Base-by-base conservation (phyloP, 1,140 invertebrate genomes). In the Papilio dardanus region DNA sequence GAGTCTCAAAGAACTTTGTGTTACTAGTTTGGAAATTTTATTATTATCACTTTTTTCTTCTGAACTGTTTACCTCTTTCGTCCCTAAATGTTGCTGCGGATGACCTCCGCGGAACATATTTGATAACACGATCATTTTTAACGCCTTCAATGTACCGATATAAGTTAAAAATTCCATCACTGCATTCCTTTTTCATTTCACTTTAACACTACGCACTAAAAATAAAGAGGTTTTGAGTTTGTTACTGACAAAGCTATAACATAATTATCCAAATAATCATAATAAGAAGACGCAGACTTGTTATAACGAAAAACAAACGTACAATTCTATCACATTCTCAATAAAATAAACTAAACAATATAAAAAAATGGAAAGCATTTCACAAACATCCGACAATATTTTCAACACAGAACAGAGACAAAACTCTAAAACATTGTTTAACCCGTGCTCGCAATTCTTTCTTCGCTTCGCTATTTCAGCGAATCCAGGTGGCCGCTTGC, bases 71-170 rank as follows among this genome's bases (percentile, higher is more conserved):
- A 82, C 69, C 14, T 84, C 81, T 69, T 77, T 81, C 74, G 81
- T 80, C 46, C 81, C 77, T 75, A 90, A 76, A 76, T 88, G 85
- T 74, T 89, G 87, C 69, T 86, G 86, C 66, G 82, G 84, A 73
- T 86, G 88, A 75, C 79, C 86, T 69, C 86, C 88, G 50, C 91
- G 90, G 74, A 92, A 91, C 85, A 93, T 91, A 78, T 92, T 93
- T 50, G 91, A 92, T 28, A 93, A 80, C 81, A 93, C 91, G 78
- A 92, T 88, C 91, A 93, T 93, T 91, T 92, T 93, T 82, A 93
- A 86, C 77, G 89, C 86, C 88, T 88, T 91, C 75, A 91, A 86
- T 65, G 88, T 85, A 87, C 84, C 77, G 50, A 87, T 83, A 82
- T 88, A 84, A 76, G 81, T 88, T 80, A 91, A 85, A 88, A 85